Evolutionary conservation across 2,797 vertebrate genomes (phyloP), one percentile per base, ranked within the genome.

Genomic region (Acanthurus tractus): DNA sequence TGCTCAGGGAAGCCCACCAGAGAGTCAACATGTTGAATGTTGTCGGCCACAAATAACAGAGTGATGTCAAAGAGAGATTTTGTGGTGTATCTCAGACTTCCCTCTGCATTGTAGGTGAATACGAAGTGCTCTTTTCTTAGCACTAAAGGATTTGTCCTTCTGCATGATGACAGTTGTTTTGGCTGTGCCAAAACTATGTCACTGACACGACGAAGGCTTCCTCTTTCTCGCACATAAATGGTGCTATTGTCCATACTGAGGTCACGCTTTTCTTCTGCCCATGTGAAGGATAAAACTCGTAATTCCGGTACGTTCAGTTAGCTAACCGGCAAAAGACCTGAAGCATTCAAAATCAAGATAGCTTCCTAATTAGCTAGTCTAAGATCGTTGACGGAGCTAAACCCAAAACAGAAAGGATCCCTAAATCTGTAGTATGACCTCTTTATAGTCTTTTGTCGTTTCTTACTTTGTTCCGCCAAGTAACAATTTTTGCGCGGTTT

Each of bases 1-100:
- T 99, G 97, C 68, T 99, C 98, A 0, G 98, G 98, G 86, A 99
- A 99, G 62, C 96, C 97, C 53, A 96, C 93, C 82, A 99, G 89
- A 0, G 98, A 99, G 78, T 99, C 98, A 62, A 99, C 95, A 68
- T 97, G 95, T 74, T 98, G 96, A 25, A 98, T 95, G 38, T 99
- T 97, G 89, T 97, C 96, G 25, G 96, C 97, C 29, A 99, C 96
- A 84, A 98, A 98, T 69, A 94, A 91, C 75, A 99, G 84, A 8
- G 95, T 94, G 0, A 98, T 93, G 86, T 96, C 96, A 90, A 99
- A 98, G 42, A 99, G 97, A 15, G 97, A 94, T 77, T 97, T 99
- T 14, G 95, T 95, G 0, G 96, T 96, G 90, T 99, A 99, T 5
- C 97, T 95, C 56, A 99, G 95, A 77, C 96, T 98, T 1, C 98